Conservation (phyloP, 2,113 vertebrate genomes). For the Empidonax traillii region DNA sequence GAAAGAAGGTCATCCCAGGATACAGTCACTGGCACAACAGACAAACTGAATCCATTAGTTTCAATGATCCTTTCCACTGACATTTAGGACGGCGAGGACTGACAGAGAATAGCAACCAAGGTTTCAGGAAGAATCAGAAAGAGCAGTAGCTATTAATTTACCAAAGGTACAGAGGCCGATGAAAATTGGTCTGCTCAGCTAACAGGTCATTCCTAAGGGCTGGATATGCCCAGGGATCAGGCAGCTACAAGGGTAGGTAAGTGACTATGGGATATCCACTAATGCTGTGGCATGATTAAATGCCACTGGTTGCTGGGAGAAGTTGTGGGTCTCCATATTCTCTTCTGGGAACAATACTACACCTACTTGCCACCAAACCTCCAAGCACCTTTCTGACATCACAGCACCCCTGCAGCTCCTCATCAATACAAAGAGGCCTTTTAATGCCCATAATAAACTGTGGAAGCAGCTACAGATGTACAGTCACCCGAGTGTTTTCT, state of each 20-base stretch:
- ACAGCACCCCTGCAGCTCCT: background rate
- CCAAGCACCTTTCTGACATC: background rate
- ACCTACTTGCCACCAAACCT: background rate
- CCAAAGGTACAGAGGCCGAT: background rate
- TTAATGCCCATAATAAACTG: background rate
- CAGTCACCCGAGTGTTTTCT: background rate
- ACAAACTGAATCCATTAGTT: background rate
- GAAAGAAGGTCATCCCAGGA: background rate
- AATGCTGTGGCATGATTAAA: background rate
- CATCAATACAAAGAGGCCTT: background rate
- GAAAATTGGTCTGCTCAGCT: background rate
- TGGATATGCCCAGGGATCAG: background rate
- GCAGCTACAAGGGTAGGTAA: background rate
- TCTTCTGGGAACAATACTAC: background rate
- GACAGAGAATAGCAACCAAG: background rate
- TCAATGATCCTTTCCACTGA: constrained; percentile 33
- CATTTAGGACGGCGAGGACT: background rate
- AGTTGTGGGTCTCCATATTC: background rate
- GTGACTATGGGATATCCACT: background rate
- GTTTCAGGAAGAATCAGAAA: background rate
- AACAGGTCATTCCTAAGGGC: background rate
- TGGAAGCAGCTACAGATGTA: background rate
- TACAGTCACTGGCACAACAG: background rate
- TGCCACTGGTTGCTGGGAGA: background rate
- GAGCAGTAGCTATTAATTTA: constrained; percentile 19